Conservation (phyloP, 1,140 invertebrate species). For the Hyles euphorbiae region DNA sequence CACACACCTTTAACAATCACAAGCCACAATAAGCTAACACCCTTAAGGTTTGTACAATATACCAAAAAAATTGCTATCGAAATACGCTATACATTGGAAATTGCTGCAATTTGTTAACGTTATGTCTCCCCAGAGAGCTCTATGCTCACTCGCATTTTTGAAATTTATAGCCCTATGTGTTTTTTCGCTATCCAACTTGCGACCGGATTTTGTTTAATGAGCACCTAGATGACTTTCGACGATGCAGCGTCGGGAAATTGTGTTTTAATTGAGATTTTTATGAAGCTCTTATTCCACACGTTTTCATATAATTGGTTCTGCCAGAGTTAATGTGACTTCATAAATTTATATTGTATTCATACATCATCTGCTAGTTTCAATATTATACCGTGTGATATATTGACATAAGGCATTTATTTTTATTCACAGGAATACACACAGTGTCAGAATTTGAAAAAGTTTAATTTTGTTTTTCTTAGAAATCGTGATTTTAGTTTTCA, state of each 20-base stretch:
- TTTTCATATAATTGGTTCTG: background rate
- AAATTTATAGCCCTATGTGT: conserved; percentile 38
- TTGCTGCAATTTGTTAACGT: conserved; percentile 57
- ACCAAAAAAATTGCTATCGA: conserved; percentile 44
- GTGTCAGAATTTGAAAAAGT: too few relatives aligned
- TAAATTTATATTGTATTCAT: too few relatives aligned
- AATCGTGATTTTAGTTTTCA: too few relatives aligned
- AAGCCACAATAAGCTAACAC: too few relatives aligned
- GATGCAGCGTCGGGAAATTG: conserved; percentile 22
- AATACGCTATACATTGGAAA: conserved; percentile 59
- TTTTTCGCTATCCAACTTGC: conserved; percentile 25
- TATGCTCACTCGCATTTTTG: conserved; percentile 41
- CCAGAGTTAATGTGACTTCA: too few relatives aligned
- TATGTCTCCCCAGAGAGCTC: conserved; percentile 43
- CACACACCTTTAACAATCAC: too few relatives aligned
- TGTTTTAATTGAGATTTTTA: conserved; percentile 11
- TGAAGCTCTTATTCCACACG: conserved; percentile 3
- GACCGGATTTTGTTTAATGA: conserved; percentile 19
- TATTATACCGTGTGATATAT: too few relatives aligned
- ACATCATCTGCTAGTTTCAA: too few relatives aligned
- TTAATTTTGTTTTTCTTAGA: too few relatives aligned
- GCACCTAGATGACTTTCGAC: conserved; percentile 13
- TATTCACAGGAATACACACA: too few relatives aligned
- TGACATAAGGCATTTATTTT: too few relatives aligned
- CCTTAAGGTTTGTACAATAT: background rate